These are phyloP conservation scores for Diabrotica undecimpunctata DNA, from an alignment of 1,140 invertebrate species.

Conservation along the genomic window DNA sequence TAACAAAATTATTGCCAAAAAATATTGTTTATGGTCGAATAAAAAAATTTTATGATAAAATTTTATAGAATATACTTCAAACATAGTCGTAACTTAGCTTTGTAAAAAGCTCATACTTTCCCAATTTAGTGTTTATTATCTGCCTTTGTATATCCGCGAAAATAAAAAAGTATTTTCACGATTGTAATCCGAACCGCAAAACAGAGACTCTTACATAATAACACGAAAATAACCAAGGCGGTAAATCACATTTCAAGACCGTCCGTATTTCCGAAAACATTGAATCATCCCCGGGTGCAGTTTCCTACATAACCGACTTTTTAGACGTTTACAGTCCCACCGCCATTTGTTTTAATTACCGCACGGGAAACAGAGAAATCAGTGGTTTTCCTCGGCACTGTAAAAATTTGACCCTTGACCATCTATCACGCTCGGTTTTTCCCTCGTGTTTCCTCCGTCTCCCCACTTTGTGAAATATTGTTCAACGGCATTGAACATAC, in stretches of 20 bases:
- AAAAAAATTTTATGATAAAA: no score
- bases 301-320: slow-evolving; percentile 3
- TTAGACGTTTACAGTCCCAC: background rate
- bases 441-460: background rate
- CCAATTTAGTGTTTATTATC: no score
- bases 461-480: background rate
- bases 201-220: background rate
- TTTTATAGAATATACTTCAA: no score
- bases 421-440: background rate
- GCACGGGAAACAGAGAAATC: slow-evolving; percentile 14
- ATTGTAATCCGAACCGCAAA: no score
- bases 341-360: slow-evolving; percentile 16
- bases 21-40: no score
- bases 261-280: slow-evolving; percentile 14
- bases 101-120: no score
- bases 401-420: slow-evolving; percentile 10
- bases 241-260: slow-evolving; percentile 14
- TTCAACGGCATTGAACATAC: background rate
- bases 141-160: no score
- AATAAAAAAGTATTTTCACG: no score
- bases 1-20: no score
- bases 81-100: no score
- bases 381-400: slow-evolving; percentile 13
- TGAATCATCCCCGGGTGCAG: slow-evolving; percentile 14
- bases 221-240: slow-evolving; percentile 4